These are phyloP conservation scores for Beaufortia kweichowensis DNA, from an alignment of 2,113 vertebrate genomes.

Conservation along the genomic window DNA sequence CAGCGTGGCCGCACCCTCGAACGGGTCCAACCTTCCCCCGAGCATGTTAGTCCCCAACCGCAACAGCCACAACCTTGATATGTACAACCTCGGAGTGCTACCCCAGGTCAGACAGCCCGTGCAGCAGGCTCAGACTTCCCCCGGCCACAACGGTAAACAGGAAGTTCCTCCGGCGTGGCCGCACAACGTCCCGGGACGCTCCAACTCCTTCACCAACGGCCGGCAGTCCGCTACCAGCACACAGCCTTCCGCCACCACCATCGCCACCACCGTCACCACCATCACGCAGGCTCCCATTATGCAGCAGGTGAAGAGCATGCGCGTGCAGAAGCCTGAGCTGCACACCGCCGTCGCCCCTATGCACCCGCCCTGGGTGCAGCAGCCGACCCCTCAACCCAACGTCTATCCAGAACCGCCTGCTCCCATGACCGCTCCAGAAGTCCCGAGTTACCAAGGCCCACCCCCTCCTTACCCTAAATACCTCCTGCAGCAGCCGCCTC, in stretches of 20 bases:
- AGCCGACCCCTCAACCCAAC: constrained; percentile 61
- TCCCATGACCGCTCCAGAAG: constrained; percentile 60
- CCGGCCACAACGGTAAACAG: constrained; percentile 78
- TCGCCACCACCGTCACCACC: constrained; percentile 92
- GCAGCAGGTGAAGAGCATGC: constrained; percentile 93
- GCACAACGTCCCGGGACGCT: constrained; percentile 82
- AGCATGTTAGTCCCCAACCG: constrained; percentile 86
- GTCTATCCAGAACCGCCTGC: constrained; percentile 65
- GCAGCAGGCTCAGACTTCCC: constrained; percentile 77
- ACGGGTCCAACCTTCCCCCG: constrained; percentile 82
- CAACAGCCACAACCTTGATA: constrained; percentile 92
- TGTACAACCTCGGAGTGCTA: constrained; percentile 78
- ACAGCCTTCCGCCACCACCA: constrained; percentile 90
- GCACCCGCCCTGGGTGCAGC: constrained; percentile 88
- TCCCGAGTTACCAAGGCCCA: constrained; percentile 79
- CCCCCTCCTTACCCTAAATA: constrained; percentile 91
- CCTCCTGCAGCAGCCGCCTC: constrained; percentile 82
- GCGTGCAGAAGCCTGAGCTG: constrained; percentile 90
- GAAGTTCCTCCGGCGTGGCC: constrained; percentile 85
- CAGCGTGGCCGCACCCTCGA: constrained; percentile 79
- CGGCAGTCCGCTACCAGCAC: constrained; percentile 78
- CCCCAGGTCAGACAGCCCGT: constrained; percentile 84
- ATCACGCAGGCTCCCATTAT: constrained; percentile 94
- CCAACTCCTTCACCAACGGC: constrained; percentile 90
- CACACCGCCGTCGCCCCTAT: constrained; percentile 94